phyloP scores from a whole-genome alignment of 2,113 vertebrate genomes.

The Gobius niger region DNA sequence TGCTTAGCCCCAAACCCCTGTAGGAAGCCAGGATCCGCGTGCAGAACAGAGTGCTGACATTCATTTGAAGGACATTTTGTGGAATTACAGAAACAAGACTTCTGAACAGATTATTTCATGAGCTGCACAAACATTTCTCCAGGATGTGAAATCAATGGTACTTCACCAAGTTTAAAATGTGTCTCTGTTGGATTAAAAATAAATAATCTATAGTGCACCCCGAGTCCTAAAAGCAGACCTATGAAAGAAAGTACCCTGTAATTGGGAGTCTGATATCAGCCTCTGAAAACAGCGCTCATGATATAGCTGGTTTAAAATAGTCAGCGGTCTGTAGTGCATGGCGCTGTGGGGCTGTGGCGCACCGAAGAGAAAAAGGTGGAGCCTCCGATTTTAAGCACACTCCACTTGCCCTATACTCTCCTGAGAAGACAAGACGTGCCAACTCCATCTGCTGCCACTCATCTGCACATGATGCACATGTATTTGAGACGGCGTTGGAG shows the following conservation, averaged over 20 bases:
- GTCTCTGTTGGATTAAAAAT: conserved; percentile 5
- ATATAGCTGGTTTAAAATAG: conserved; percentile 67
- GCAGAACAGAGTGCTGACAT: conserved; percentile 26
- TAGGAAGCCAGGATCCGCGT: conserved; percentile 11
- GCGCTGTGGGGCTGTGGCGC: conserved; percentile 45
- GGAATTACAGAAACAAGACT: conserved; percentile 27
- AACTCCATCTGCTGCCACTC: conserved; percentile 4
- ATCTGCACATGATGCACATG: conserved; percentile 9
- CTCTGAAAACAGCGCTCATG: conserved; percentile 59
- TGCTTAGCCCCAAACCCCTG: conserved; percentile 31
- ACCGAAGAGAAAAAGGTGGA: conserved; percentile 41
- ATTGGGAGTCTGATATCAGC: conserved; percentile 66
- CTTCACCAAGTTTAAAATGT: conserved; percentile 53
- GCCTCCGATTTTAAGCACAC: conserved; percentile 25
- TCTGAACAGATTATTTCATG: conserved; percentile 30
- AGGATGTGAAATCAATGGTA: conserved; percentile 51
- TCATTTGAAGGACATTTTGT: conserved; percentile 38
- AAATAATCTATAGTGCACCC: conserved; percentile 22
- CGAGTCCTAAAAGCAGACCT: conserved; percentile 35
- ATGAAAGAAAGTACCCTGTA: conserved; percentile 68
- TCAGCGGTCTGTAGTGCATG: conserved; percentile 48
- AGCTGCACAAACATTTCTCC: conserved; percentile 14
- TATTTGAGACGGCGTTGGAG: neutral
- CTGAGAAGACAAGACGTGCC: conserved; percentile 11
- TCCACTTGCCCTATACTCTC: conserved; percentile 19